A percentile compares a stretch with the other conserved stretches of the same genome.
Evolutionary conservation across 2,888 invertebrate species (phyloP).

Genomic region (Chloroclystis v-ata): DNA sequence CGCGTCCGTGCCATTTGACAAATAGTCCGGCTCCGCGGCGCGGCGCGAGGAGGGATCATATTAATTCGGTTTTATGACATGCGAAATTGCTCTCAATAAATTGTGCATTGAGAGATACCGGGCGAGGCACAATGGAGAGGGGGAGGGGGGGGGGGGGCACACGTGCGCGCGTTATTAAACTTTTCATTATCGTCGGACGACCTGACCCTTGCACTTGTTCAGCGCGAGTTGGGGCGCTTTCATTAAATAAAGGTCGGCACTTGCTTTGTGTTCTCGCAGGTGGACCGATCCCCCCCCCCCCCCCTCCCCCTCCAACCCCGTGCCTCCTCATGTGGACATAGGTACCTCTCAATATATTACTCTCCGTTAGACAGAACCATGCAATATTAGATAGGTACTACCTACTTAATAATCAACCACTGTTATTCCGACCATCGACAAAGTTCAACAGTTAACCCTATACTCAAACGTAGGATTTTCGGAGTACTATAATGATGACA

Average conservation of each 20-base stretch:
- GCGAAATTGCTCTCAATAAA: constrained; percentile 74
- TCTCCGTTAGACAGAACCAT: no score
- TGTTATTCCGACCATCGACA: no score
- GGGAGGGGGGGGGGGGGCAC: constrained; percentile 31
- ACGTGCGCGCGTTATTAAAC: constrained; percentile 72
- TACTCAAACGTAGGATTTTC: no score
- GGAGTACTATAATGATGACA: no score
- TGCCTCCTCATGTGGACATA: not conserved
- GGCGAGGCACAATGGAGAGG: constrained; percentile 10
- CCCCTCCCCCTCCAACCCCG: not conserved
- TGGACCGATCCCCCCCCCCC: not conserved
- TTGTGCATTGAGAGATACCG: constrained; percentile 53
- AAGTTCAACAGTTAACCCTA: no score
- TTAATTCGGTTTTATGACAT: constrained; percentile 76
- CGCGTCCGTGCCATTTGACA: constrained; percentile 37
- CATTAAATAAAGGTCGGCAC: constrained; percentile 35
- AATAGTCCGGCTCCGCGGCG: constrained; percentile 24
- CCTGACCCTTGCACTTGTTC: constrained; percentile 39
- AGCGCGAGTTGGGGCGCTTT: constrained; percentile 32
- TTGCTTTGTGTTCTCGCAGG: constrained; percentile 27
- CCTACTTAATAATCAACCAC: no score
- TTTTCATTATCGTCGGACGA: constrained; percentile 59
- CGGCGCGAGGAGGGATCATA: constrained; percentile 39
- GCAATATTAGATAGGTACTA: no score
- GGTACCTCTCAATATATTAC: no score